A percentile compares a stretch with the other conserved stretches of the same genome.
Conservation (phyloP, 2,113 vertebrate genomes). For the Lates calcarifer region DNA sequence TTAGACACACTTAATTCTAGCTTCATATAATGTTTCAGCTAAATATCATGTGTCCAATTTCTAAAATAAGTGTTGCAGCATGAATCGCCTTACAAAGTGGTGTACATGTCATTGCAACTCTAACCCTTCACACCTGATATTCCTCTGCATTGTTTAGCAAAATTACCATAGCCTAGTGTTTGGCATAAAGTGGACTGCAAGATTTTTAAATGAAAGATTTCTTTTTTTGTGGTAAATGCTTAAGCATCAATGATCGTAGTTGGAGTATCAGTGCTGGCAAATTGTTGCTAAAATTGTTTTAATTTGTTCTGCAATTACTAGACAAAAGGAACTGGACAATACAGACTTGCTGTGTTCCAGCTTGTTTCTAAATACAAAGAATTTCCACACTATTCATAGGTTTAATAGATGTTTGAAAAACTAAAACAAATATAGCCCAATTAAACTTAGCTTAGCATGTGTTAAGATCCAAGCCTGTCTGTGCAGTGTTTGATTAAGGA, state of each 20-base stretch:
- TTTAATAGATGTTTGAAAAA: background rate
- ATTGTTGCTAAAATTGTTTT: background rate
- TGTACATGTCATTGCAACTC: slow-evolving; percentile 46
- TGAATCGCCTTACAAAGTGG: slow-evolving; percentile 52
- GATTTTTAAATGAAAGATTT: slow-evolving; percentile 5
- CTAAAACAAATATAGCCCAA: background rate
- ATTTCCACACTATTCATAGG: background rate
- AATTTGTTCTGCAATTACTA: background rate
- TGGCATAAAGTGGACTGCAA: slow-evolving; percentile 34
- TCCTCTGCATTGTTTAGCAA: slow-evolving; percentile 21
- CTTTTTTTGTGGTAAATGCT: slow-evolving; percentile 9
- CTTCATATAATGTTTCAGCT: slow-evolving; percentile 57
- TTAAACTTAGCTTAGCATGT: background rate
- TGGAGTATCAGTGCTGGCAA: background rate
- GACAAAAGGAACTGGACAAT: background rate
- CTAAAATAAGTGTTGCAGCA: slow-evolving; percentile 61
- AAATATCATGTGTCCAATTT: slow-evolving; percentile 58
- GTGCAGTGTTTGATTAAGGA: background rate
- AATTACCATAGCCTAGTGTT: slow-evolving; percentile 47
- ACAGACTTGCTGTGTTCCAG: background rate
- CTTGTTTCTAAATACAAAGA: background rate
- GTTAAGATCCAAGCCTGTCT: background rate
- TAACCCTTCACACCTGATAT: slow-evolving; percentile 41
- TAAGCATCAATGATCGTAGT: background rate
- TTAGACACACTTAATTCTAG: slow-evolving; percentile 39